Conservation (phyloP, 2,888 invertebrate genomes). For the Eledone cirrhosa region DNA sequence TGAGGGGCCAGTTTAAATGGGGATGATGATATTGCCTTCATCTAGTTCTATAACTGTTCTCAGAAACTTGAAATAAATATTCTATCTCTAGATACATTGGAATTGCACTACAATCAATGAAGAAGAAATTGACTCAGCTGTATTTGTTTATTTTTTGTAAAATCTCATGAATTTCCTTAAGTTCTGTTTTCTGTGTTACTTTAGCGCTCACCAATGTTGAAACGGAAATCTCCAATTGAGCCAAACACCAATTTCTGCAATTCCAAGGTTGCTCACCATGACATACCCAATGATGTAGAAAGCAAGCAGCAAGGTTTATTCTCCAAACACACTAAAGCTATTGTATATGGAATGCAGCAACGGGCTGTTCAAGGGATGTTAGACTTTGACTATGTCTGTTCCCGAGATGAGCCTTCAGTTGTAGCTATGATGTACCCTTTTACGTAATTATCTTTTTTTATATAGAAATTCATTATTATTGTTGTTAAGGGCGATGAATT, state of each 20-base stretch:
- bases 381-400: slow-evolving; percentile 94
- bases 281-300: neutral
- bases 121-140: no score
- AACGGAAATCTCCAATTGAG: slow-evolving; percentile 17
- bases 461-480: neutral
- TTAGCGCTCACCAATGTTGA: slow-evolving; percentile 21
- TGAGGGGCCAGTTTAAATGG: no score
- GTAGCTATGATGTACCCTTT: slow-evolving; percentile 98
- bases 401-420: slow-evolving; percentile 83
- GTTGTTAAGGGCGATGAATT: neutral
- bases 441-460: slow-evolving; percentile 68
- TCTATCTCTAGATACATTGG: no score
- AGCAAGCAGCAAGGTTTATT: slow-evolving; percentile 73
- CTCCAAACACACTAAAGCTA: slow-evolving; percentile 85
- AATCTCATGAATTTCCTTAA: no score
- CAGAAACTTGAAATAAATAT: no score
- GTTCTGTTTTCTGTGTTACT: neutral
- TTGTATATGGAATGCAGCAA: slow-evolving; percentile 99
- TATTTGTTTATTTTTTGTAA: no score
- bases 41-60: no score
- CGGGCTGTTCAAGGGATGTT: slow-evolving; percentile 96
- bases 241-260: neutral
- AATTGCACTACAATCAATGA: no score
- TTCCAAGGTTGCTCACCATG: neutral
- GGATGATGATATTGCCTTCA: no score